Evolutionary conservation across 2,113 vertebrate genomes (phyloP).

Genomic region (Anolis carolinensis): DNA sequence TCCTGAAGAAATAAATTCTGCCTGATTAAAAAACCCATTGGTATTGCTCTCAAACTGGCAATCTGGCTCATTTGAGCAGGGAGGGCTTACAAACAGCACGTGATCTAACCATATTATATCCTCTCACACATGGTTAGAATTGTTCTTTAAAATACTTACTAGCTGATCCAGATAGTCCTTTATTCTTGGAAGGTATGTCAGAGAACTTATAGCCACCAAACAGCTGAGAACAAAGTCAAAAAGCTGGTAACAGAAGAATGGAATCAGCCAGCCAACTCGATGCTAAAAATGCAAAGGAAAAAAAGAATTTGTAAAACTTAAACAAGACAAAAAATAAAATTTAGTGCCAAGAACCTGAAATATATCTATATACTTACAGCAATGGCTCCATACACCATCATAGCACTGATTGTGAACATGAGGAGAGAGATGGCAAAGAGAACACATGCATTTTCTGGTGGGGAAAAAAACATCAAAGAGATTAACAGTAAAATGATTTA

Average conservation of each 20-base stretch:
- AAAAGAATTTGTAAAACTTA: neutral
- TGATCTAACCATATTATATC: neutral
- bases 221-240: constrained; percentile 98
- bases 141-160: constrained; percentile 77
- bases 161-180: constrained; percentile 97
- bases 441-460: constrained; percentile 93
- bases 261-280: constrained; percentile 96
- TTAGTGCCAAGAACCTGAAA: neutral
- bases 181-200: constrained; percentile 96
- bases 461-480: constrained; percentile 51
- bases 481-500: neutral
- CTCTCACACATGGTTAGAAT: neutral
- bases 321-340: neutral
- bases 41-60: neutral
- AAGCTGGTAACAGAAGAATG: constrained; percentile 97
- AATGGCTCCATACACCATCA: constrained; percentile 98
- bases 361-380: constrained; percentile 84
- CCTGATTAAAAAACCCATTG: neutral
- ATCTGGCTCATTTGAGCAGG: neutral
- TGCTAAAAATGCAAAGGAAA: constrained; percentile 76
- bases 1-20: neutral
- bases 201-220: constrained; percentile 94
- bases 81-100: neutral
- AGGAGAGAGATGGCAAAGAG: constrained; percentile 96
- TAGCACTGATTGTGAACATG: constrained; percentile 98